Percentiles rank a stretch among this genome's conserved stretches.
Conservation (phyloP, 2,888 invertebrate genomes). For the Spatulosminthurus flaviceps region DNA sequence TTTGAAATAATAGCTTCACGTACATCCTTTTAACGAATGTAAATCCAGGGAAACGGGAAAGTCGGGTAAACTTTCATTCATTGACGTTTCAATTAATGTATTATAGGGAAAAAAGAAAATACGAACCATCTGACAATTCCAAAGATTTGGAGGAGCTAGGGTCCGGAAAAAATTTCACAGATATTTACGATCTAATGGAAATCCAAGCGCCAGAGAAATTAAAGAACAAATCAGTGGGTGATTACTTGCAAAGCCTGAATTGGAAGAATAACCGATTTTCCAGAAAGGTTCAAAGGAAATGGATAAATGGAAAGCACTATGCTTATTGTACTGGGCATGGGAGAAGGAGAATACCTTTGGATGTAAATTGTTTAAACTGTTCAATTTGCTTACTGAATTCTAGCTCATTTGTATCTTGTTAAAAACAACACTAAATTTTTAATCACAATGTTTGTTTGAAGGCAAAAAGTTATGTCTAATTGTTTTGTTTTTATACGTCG, state of each 20-base stretch:
- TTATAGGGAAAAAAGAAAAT: constrained; percentile 10
- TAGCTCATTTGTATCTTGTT: no score
- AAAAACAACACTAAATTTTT: no score
- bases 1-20: no score
- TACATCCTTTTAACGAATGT: no score
- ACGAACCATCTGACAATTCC: constrained; percentile 15
- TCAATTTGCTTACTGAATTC: no score
- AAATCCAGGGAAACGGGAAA: no score
- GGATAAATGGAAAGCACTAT: constrained; percentile 56
- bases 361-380: constrained; percentile 48
- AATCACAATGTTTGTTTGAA: no score
- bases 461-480: no score
- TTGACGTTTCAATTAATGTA: no score
- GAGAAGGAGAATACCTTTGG: constrained; percentile 49
- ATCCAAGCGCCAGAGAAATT: constrained; percentile 22
- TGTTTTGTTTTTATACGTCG: no score
- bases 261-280: constrained; percentile 36
- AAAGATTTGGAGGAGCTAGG: neutral
- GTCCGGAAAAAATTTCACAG: neutral
- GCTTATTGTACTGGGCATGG: constrained; percentile 53
- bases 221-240: constrained; percentile 47
- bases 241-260: constrained; percentile 46
- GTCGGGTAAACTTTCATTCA: no score
- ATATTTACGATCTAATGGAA: neutral
- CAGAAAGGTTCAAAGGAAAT: constrained; percentile 48